phyloP scores from a whole-genome alignment of 2,797 vertebrate species.

The Artibeus jamaicensis region DNA sequence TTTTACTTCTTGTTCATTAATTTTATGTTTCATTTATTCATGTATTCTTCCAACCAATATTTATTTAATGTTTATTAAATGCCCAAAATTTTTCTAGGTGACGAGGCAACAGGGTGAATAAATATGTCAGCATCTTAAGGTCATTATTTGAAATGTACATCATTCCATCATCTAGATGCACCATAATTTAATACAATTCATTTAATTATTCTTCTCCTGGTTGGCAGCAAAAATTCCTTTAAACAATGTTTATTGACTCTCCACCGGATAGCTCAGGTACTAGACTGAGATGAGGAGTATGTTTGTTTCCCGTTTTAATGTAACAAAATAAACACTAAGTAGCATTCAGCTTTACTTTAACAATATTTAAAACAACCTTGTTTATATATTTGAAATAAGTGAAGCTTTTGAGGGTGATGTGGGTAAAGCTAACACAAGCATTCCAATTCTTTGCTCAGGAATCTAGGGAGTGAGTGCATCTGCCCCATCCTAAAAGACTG shows the following conservation, averaged over 20 bases:
- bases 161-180: background rate
- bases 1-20: conserved; percentile 37
- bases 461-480: background rate
- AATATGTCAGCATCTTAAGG: background rate
- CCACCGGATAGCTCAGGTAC: background rate
- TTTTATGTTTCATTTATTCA: conserved; percentile 41
- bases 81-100: background rate
- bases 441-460: background rate
- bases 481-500: background rate
- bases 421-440: background rate
- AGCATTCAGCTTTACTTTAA: background rate
- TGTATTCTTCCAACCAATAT: conserved; percentile 14
- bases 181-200: background rate
- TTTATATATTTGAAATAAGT: background rate
- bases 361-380: background rate
- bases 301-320: conserved; percentile 6
- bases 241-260: background rate
- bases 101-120: background rate
- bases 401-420: background rate
- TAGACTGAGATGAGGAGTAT: background rate
- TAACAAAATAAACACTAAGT: conserved; percentile 8
- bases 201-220: background rate
- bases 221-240: conserved; percentile 11
- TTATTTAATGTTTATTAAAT: conserved; percentile 25
- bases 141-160: conserved; percentile 25